Conservation (phyloP, 2,113 vertebrate species). For the Pristiophorus japonicus region DNA sequence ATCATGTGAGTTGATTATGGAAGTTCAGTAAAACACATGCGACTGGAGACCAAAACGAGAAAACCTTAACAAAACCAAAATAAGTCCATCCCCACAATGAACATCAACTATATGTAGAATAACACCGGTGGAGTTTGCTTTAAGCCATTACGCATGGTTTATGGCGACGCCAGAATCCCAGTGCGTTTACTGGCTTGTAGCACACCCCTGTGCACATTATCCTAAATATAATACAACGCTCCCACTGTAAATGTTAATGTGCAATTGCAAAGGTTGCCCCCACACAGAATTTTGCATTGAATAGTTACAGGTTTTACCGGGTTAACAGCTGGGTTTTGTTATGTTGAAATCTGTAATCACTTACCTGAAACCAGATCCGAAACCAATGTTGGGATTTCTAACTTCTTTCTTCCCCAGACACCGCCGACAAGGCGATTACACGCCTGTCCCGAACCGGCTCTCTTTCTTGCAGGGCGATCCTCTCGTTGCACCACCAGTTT, state of each 20-base stretch:
- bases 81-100: background rate
- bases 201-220: background rate
- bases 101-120: background rate
- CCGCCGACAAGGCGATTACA: conserved; percentile 27
- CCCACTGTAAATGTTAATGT: background rate
- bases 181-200: background rate
- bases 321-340: conserved; percentile 21
- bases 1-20: background rate
- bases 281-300: background rate
- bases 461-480: background rate
- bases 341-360: conserved; percentile 25
- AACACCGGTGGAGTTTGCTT: background rate
- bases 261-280: background rate
- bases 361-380: conserved; percentile 35
- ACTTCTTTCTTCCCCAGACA: background rate
- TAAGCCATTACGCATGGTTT: background rate
- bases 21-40: background rate
- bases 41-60: background rate
- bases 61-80: background rate
- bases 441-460: background rate
- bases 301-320: background rate
- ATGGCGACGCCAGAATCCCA: background rate
- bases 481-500: background rate
- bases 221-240: background rate
- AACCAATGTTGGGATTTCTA: conserved; percentile 25